Conservation (phyloP, 2,888 invertebrate genomes). For the Tetanocera ferruginea region DNA sequence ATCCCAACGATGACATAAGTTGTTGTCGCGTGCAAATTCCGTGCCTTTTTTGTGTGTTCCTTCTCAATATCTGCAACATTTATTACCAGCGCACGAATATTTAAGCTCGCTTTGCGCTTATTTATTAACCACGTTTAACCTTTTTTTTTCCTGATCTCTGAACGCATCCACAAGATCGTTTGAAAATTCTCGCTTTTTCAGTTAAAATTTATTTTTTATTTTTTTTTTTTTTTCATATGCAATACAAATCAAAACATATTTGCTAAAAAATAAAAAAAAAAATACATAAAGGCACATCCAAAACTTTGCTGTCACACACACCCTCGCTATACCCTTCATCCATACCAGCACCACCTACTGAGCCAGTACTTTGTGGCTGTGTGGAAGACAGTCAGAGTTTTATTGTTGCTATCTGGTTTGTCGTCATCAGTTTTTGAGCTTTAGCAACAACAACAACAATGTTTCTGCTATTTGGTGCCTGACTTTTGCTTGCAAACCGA, state of each 20-base stretch:
- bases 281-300: constrained; percentile 1
- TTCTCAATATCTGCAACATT: background rate
- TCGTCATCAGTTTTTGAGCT: constrained; percentile 30
- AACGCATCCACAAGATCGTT: background rate
- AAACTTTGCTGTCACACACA: background rate
- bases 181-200: background rate
- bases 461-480: constrained; percentile 13
- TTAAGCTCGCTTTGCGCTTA: background rate
- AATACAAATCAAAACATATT: background rate
- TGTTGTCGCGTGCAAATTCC: constrained; percentile 9
- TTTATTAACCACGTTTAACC: constrained; percentile 15
- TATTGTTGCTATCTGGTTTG: constrained; percentile 21
- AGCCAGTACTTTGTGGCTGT: no score
- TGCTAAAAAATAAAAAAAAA: background rate
- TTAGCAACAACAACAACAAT: constrained; percentile 18
- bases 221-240: background rate
- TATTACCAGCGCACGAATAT: constrained; percentile 16
- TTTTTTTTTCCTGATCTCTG: background rate
- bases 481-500: constrained; percentile 41
- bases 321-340: background rate
- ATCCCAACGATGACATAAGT: constrained; percentile 18
- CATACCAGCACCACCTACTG: no score
- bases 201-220: background rate
- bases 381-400: background rate
- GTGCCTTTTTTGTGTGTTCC: background rate